These are phyloP conservation scores for Amazonetta brasiliensis DNA, from an alignment of 2,797 vertebrate species.

Conservation along the genomic window DNA sequence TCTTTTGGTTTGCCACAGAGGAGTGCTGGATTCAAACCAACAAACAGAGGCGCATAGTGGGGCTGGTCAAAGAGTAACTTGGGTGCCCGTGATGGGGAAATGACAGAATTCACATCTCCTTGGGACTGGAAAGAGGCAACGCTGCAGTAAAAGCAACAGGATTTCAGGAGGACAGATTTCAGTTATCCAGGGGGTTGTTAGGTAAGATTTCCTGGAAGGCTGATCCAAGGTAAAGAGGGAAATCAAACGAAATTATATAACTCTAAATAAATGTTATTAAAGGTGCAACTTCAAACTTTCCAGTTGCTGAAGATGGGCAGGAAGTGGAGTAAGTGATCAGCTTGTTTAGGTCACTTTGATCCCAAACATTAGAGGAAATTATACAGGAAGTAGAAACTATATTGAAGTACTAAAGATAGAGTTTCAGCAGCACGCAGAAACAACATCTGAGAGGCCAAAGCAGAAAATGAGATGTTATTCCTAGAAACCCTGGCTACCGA, in stretches of 20 bases:
- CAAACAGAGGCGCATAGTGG: not conserved
- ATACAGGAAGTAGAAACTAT: not conserved
- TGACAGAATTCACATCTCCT: constrained; percentile 39
- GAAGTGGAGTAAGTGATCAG: not conserved
- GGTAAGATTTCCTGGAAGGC: not conserved
- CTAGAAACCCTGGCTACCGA: not conserved
- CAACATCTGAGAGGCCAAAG: not conserved
- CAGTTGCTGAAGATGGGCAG: not conserved
- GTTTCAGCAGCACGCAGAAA: not conserved
- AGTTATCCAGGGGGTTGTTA: not conserved
- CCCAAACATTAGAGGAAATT: not conserved
- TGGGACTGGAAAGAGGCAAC: not conserved
- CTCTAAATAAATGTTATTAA: constrained; percentile 1
- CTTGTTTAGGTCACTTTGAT: not conserved
- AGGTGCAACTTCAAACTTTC: not conserved
- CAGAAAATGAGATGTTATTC: not conserved
- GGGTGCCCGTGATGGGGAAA: not conserved
- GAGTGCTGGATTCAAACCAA: not conserved
- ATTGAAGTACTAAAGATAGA: not conserved
- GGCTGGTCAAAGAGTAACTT: not conserved
- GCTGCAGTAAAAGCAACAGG: not conserved
- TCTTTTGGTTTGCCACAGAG: not conserved
- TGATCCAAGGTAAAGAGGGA: not conserved
- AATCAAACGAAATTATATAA: not conserved
- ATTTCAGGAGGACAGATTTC: not conserved